A percentile compares a stretch with the other conserved stretches of the same genome.
Conservation (phyloP, 2,888 invertebrate genomes). For the Thelaira solivaga region DNA sequence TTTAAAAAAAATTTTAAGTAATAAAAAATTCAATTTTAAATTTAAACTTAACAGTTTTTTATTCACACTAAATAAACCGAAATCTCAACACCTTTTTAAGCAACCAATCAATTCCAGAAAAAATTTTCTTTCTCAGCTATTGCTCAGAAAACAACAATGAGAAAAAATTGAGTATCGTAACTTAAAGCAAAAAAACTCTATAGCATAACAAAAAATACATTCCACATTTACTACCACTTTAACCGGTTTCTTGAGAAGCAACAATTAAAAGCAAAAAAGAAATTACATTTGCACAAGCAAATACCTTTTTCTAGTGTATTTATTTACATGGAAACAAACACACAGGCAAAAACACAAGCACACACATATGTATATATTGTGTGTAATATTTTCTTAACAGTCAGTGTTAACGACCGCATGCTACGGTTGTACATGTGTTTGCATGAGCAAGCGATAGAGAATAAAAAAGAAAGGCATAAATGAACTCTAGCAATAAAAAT, state of each 20-base stretch:
- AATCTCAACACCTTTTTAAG: conserved; percentile 11
- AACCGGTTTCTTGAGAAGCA: conserved; percentile 53
- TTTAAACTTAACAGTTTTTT: conserved; percentile 36
- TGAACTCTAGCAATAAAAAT: no score
- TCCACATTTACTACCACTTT: conserved; percentile 65
- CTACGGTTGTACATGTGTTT: no score
- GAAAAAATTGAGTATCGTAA: not conserved
- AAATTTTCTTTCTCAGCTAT: not conserved
- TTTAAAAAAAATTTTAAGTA: not conserved
- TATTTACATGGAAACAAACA: conserved; percentile 4
- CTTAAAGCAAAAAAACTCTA: conserved; percentile 23
- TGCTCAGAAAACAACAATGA: not conserved
- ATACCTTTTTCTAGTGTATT: not conserved
- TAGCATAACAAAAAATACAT: conserved; percentile 61
- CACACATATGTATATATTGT: no score
- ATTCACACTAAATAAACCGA: not conserved
- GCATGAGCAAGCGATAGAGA: no score
- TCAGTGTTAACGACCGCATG: no score
- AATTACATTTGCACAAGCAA: not conserved
- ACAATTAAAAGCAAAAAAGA: conserved; percentile 3
- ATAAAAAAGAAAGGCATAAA: no score
- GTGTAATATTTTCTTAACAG: no score
- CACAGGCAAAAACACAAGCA: no score
- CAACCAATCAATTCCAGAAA: conserved; percentile 11
- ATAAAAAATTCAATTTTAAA: conserved; percentile 23